Conservation (phyloP, 2,797 vertebrate genomes). For the Neostethus bicornis region DNA sequence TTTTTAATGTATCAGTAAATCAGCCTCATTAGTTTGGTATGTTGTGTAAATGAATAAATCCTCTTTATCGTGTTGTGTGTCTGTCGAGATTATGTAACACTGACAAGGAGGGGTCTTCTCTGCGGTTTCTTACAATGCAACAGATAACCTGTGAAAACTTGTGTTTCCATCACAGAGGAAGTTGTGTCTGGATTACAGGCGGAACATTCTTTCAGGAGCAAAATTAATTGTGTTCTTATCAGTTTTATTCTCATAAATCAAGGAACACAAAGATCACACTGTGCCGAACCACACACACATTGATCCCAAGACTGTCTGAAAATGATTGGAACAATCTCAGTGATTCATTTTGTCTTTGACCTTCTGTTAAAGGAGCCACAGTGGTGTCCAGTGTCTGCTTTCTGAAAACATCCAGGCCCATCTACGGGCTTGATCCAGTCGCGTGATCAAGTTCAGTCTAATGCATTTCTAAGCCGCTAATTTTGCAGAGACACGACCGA, state of each 20-base stretch:
- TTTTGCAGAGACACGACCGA: constrained; percentile 8
- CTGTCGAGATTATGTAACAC: constrained; percentile 16
- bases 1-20: constrained; percentile 45
- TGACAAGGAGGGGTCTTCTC: constrained; percentile 3
- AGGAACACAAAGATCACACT: constrained; percentile 31
- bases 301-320: constrained; percentile 24
- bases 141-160: constrained; percentile 10
- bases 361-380: constrained; percentile 24
- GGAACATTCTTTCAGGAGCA: not conserved
- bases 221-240: constrained; percentile 27
- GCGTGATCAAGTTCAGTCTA: constrained; percentile 33
- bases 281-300: constrained; percentile 23
- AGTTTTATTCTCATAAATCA: constrained; percentile 27
- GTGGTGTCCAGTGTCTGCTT: constrained; percentile 50
- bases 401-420: constrained; percentile 10
- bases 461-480: constrained; percentile 38
- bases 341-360: constrained; percentile 45
- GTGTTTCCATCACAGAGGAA: constrained; percentile 1
- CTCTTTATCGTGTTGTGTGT: constrained; percentile 12
- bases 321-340: constrained; percentile 33
- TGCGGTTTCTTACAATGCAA: constrained; percentile 9
- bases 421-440: constrained; percentile 27
- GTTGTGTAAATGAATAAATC: constrained; percentile 10
- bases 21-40: constrained; percentile 33
- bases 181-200: constrained; percentile 6